Conservation (phyloP, 2,888 invertebrate species). For the Ectemnius lituratus region DNA sequence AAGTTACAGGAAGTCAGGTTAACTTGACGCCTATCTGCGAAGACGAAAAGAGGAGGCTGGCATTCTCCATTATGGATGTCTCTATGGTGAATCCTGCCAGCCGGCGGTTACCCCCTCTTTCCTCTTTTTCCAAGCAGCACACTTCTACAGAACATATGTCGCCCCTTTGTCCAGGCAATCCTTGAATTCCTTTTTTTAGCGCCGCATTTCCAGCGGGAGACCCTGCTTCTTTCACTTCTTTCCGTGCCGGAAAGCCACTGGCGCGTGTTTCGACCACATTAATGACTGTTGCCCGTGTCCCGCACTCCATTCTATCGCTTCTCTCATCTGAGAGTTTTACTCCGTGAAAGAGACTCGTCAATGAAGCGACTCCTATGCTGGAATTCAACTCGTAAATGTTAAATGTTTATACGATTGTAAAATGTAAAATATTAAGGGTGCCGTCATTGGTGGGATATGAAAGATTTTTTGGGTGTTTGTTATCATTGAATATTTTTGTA, state of each 20-base stretch:
- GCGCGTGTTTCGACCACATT: constrained; percentile 66
- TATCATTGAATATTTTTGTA: no score
- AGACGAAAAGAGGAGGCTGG: neutral
- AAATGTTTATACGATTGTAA: no score
- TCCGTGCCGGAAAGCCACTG: constrained; percentile 42
- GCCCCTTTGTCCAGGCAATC: constrained; percentile 42
- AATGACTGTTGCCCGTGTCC: constrained; percentile 57
- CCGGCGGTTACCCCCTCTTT: constrained; percentile 16
- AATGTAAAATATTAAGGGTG: no score
- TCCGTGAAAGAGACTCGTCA: neutral
- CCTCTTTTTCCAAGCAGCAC: constrained; percentile 29
- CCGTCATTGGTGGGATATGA: no score
- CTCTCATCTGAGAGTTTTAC: neutral
- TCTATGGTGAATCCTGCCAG: constrained; percentile 1
- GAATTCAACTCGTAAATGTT: no score
- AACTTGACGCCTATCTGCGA: constrained; percentile 61
- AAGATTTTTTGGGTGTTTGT: no score
- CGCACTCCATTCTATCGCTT: no score
- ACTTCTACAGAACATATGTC: constrained; percentile 57
- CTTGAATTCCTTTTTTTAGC: constrained; percentile 21
- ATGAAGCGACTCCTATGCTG: neutral
- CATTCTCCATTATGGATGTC: constrained; percentile 19
- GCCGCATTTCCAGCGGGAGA: constrained; percentile 6
- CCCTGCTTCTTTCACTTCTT: constrained; percentile 24
- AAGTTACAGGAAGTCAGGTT: constrained; percentile 61